These are phyloP conservation scores for Grallaria varia DNA, from an alignment of 2,113 vertebrate genomes.

Conservation along the genomic window DNA sequence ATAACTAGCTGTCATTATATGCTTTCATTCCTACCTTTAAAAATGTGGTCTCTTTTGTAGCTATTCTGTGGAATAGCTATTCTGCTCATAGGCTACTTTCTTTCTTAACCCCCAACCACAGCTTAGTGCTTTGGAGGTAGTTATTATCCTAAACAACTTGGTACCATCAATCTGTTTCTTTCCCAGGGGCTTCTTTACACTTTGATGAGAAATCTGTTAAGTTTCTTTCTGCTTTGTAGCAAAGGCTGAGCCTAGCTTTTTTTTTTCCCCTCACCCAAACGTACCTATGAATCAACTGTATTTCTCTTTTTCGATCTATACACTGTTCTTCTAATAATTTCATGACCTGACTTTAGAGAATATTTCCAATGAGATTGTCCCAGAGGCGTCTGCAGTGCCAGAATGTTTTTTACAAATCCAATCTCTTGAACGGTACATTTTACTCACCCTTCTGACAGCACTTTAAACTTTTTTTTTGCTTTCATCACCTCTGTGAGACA, in stretches of 20 bases:
- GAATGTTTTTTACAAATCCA: constrained; percentile 13
- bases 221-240: constrained; percentile 32
- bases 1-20: constrained; percentile 27
- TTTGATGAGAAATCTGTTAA: constrained; percentile 59
- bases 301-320: not conserved
- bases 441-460: not conserved
- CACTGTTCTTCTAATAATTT: not conserved
- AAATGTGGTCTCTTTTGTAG: constrained; percentile 42
- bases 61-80: constrained; percentile 48
- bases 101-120: constrained; percentile 57
- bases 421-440: not conserved
- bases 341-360: not conserved
- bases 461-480: not conserved
- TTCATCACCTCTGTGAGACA: not conserved
- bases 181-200: constrained; percentile 33
- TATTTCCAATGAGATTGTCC: not conserved
- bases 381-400: not conserved
- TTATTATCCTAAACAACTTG: constrained; percentile 67
- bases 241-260: not conserved
- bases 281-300: not conserved
- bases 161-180: constrained; percentile 63
- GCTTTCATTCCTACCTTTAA: constrained; percentile 56
- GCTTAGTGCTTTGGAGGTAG: constrained; percentile 48
- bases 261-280: not conserved
- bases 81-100: constrained; percentile 57